Evolutionary conservation across 2,888 invertebrate genomes (phyloP), one percentile per base, ranked within the genome.

Genomic region (Drosophila pegasa): DNA sequence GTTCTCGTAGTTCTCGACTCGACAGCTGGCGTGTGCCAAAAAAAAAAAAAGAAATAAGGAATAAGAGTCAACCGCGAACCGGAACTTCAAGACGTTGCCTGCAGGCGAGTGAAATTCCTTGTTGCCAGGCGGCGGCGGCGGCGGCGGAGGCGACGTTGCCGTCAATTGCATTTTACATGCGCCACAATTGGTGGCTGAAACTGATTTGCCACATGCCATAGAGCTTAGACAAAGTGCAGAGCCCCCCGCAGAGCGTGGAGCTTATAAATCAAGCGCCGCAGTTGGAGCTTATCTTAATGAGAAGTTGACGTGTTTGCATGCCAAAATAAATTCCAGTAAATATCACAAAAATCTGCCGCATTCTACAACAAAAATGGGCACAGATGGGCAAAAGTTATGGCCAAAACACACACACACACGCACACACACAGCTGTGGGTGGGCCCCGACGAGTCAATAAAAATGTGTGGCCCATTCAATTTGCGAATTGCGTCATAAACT

Each of bases 21-120:
- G 67, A 79, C 87, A 87, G 83, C 78, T 83, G 87, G 85, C 83
- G 84, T 84, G 82, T 84, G 82, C 78, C 87, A 64, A 70, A 70
- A 70, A 78, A 43, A 29, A 52, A 33, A 18, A 43, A 16, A n/a
- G 14, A 22, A 12, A 27, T 18, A 27, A 33, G 35, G 50, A 57
- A 52, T 38, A 31, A 20, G n/a, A 20, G n/a, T 43, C 58, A 57
- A 59, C 56, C 35, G 52, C 52, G 38, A 52, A 29, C 27, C 38
- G 63, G 69, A 43, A 74, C 71, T 52, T 50, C 20, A 67, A 76
- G 77, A 71, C 59, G 52, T 54, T 59, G 47, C 47, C 47, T 45
- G 51, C 52, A 33, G 56, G 56, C 58, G 48, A 61, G 47, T 59
- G 58, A 54, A 50, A 56, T 66, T 64, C 68, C 57, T 58, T 67